phyloP scores from a whole-genome alignment of 2,888 invertebrate genomes.

The Amphimallon solstitiale region DNA sequence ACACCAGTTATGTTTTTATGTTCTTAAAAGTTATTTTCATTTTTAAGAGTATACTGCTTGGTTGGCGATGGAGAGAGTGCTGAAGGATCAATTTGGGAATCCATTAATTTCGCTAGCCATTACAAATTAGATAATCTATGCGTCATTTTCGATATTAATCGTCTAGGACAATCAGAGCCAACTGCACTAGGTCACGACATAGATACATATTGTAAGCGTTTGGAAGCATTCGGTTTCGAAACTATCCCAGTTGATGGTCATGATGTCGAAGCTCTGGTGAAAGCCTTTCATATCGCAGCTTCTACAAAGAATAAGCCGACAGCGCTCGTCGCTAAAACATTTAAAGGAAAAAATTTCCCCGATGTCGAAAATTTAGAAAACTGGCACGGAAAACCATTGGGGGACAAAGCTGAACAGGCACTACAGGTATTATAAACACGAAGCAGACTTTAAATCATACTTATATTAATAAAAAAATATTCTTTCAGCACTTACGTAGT shows the following conservation, averaged over 20 bases:
- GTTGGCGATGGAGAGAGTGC: constrained; percentile 99
- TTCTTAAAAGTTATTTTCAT: neutral
- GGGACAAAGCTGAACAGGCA: constrained; percentile 79
- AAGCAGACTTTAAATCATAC: neutral
- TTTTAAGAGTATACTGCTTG: constrained; percentile 89
- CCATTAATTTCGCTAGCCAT: constrained; percentile 91
- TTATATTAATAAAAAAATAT: constrained; percentile 55
- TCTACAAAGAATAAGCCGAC: constrained; percentile 84
- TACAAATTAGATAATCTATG: constrained; percentile 97
- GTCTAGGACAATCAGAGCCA: constrained; percentile 96
- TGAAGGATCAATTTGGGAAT: constrained; percentile 98
- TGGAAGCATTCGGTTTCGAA: constrained; percentile 92
- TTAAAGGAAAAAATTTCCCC: constrained; percentile 90
- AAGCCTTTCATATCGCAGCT: constrained; percentile 86
- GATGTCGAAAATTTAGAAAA: constrained; percentile 92
- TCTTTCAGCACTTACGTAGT: constrained; percentile 69
- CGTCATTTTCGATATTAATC: constrained; percentile 96
- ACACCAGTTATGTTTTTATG: no score
- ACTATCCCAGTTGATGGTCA: constrained; percentile 96
- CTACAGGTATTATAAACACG: constrained; percentile 63
- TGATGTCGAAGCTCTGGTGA: constrained; percentile 89
- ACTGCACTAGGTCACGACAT: constrained; percentile 93
- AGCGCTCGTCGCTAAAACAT: constrained; percentile 94
- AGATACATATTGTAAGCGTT: constrained; percentile 84
- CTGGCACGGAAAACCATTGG: constrained; percentile 98